Evolutionary conservation across 92 coral and sea anemone genomes (phyloP).

Genomic region (Meandrina meandrites): DNA sequence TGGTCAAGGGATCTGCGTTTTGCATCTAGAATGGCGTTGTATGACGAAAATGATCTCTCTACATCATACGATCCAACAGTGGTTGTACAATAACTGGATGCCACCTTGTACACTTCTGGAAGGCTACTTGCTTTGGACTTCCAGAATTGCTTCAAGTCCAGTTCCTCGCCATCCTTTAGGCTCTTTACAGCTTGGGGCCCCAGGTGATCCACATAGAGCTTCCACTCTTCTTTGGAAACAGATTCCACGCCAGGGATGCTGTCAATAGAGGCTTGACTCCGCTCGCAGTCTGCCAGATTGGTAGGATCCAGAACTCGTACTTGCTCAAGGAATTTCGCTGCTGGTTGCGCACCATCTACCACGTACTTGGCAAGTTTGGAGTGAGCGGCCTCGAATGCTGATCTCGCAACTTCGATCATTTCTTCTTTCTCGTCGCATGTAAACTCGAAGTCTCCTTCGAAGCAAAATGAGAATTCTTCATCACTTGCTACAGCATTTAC

Average conservation of each 20-base stretch:
- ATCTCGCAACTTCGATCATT: slow-evolving; percentile 15
- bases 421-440: slow-evolving; percentile 32
- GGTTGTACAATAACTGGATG: slow-evolving; percentile 45
- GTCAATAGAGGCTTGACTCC: slow-evolving; percentile 20
- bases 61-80: slow-evolving; percentile 69
- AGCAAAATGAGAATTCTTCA: slow-evolving; percentile 50
- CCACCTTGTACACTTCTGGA: slow-evolving; percentile 56
- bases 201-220: slow-evolving; percentile 36
- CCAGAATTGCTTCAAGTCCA: slow-evolving; percentile 61
- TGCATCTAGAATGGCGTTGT: slow-evolving; percentile 41
- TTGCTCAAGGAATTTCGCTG: slow-evolving; percentile 48
- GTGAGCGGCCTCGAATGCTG: slow-evolving; percentile 50
- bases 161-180: slow-evolving; percentile 17
- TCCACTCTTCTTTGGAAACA: slow-evolving; percentile 62
- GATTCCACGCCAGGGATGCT: slow-evolving; percentile 54
- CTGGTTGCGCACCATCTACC: slow-evolving; percentile 65
- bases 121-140: slow-evolving; percentile 62
- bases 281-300: slow-evolving; percentile 18
- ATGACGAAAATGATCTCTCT: slow-evolving; percentile 50
- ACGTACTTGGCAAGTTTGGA: slow-evolving; percentile 56
- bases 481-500: slow-evolving; percentile 29
- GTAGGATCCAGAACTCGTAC: slow-evolving; percentile 54
- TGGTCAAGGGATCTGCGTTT: slow-evolving; percentile 43
- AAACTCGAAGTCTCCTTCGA: slow-evolving; percentile 31
- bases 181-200: slow-evolving; percentile 59